phyloP scores from a whole-genome alignment of 2,797 vertebrate species.

The Moxostoma hubbsi region DNA sequence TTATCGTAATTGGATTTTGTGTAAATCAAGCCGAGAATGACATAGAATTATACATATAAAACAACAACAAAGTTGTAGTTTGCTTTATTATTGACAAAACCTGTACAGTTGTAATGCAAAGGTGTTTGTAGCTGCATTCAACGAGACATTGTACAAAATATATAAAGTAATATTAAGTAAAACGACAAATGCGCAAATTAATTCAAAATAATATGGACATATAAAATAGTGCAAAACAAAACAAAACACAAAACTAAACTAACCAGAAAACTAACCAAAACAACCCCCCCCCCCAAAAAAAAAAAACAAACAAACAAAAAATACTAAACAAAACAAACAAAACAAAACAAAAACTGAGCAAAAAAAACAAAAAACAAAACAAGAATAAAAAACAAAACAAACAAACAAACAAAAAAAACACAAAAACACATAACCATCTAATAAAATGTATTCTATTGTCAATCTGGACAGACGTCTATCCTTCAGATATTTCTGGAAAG shows the following conservation, averaged over 20 bases:
- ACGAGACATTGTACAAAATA: no score
- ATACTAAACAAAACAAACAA: not conserved
- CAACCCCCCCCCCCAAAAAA: not conserved
- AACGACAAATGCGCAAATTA: not conserved
- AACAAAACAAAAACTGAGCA: not conserved
- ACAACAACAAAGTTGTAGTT: no score
- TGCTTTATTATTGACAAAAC: no score
- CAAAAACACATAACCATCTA: not conserved
- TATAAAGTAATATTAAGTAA: no score
- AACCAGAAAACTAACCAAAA: not conserved
- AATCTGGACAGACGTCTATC: not conserved
- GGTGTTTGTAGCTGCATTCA: no score
- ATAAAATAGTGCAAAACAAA: not conserved
- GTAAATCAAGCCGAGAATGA: no score
- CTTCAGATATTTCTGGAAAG: constrained; percentile 63
- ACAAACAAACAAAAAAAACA: not conserved
- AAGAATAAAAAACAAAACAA: not conserved
- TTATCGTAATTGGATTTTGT: no score
- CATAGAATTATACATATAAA: no score
- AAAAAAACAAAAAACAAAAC: not conserved
- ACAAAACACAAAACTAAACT: not conserved
- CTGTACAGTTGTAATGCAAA: no score
- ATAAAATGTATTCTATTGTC: not conserved
- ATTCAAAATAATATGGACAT: not conserved
- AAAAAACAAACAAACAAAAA: no score